Percentiles rank a stretch among this genome's conserved stretches.
Conservation (phyloP, 2,888 invertebrate species). For the Lasioglossum lativentre region DNA sequence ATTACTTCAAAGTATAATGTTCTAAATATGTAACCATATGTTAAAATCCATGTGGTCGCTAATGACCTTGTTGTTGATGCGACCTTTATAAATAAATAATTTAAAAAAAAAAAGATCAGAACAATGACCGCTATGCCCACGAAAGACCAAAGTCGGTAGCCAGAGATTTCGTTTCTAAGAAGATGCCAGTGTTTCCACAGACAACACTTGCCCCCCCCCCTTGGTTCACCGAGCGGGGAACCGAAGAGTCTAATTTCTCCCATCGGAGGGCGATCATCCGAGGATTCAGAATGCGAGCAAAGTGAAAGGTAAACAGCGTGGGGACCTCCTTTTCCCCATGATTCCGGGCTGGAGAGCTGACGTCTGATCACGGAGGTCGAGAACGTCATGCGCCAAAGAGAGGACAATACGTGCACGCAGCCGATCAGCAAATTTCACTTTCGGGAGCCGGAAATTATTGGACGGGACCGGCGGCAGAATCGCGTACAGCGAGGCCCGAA, state of each 20-base stretch:
- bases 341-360: neutral
- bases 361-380: neutral
- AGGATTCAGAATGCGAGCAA: neutral
- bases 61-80: too few relatives aligned
- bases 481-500: slow-evolving; percentile 27
- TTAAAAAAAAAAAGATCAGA: neutral
- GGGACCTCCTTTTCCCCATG: neutral
- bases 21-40: too few relatives aligned
- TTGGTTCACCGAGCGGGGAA: neutral
- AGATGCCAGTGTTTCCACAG: neutral
- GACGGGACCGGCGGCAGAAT: slow-evolving; percentile 30
- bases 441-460: slow-evolving; percentile 69
- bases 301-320: slow-evolving; percentile 2
- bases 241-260: neutral
- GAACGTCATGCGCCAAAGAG: neutral
- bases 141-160: neutral
- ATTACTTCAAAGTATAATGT: too few relatives aligned
- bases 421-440: slow-evolving; percentile 68
- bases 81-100: too few relatives aligned
- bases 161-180: neutral
- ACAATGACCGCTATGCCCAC: neutral
- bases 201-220: neutral
- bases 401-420: slow-evolving; percentile 11
- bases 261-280: neutral
- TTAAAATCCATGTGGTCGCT: too few relatives aligned